Conservation (phyloP, 2,797 vertebrate species). For the Eulemur mongoz region DNA sequence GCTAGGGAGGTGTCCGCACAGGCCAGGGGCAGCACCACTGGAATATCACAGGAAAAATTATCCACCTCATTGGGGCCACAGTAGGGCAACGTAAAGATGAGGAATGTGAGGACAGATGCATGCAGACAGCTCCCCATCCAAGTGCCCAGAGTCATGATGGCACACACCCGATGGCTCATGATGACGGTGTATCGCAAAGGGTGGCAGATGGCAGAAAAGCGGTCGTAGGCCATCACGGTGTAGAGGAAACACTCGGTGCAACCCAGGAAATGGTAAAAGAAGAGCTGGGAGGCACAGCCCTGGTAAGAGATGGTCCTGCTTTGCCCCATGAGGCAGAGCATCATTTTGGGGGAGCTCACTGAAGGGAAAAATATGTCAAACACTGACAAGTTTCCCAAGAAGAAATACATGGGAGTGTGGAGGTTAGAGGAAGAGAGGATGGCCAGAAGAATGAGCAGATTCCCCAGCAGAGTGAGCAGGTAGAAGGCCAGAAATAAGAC, state of each 20-base stretch:
- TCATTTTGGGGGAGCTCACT: constrained; percentile 26
- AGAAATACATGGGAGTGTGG: constrained; percentile 60
- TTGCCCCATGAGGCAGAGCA: not conserved
- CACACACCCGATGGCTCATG: not conserved
- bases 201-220: constrained; percentile 26
- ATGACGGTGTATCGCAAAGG: constrained; percentile 9
- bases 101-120: not conserved
- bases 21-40: not conserved
- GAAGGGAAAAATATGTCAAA: constrained; percentile 55
- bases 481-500: constrained; percentile 33
- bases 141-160: not conserved
- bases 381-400: constrained; percentile 39
- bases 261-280: constrained; percentile 51
- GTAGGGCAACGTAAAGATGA: not conserved
- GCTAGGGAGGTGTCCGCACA: not conserved
- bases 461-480: constrained; percentile 6
- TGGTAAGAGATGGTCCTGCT: not conserved
- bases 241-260: constrained; percentile 42
- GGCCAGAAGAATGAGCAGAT: constrained; percentile 50
- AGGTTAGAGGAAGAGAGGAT: constrained; percentile 1
- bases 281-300: constrained; percentile 42
- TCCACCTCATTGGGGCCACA: not conserved
- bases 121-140: not conserved
- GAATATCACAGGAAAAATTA: constrained; percentile 21
- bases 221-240: constrained; percentile 38